These are phyloP conservation scores for Bilobella aurantiaca DNA, from an alignment of 1,140 invertebrate genomes.

Conservation along the genomic window DNA sequence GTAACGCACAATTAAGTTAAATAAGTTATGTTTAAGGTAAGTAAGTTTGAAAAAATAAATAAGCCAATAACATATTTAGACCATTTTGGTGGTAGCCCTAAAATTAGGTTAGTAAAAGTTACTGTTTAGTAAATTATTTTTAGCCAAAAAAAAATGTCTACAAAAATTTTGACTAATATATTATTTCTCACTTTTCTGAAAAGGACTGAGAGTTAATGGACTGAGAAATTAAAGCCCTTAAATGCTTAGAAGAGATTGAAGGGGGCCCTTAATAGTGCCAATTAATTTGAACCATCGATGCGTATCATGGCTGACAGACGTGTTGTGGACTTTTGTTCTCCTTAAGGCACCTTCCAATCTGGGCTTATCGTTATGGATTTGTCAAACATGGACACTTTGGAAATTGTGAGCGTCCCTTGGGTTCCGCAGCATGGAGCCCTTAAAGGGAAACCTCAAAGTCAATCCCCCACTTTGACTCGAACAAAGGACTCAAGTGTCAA, in stretches of 20 bases:
- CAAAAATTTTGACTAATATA: too few species aligned
- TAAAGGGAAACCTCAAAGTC: background rate
- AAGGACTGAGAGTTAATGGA: background rate
- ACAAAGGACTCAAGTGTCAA: background rate
- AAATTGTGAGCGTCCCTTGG: background rate
- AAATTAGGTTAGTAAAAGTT: too few species aligned
- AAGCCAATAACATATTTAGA: too few species aligned
- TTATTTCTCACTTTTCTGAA: too few species aligned
- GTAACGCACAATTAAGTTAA: background rate
- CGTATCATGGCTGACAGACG: background rate
- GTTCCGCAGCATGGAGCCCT: background rate
- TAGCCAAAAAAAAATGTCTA: too few species aligned
- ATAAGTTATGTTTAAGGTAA: background rate
- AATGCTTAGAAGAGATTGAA: too few species aligned
- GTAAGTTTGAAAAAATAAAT: background rate
- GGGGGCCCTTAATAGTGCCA: background rate
- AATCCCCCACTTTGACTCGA: background rate
- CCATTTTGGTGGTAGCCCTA: too few species aligned
- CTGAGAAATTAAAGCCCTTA: background rate
- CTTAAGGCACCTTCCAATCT: background rate
- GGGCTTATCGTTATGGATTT: background rate
- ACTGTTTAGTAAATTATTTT: too few species aligned
- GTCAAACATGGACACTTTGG: slow-evolving; percentile 2
- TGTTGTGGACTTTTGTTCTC: background rate
- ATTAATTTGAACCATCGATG: background rate